Base-by-base conservation (phyloP, 2,888 invertebrate species). In the Lypha dubia region DNA sequence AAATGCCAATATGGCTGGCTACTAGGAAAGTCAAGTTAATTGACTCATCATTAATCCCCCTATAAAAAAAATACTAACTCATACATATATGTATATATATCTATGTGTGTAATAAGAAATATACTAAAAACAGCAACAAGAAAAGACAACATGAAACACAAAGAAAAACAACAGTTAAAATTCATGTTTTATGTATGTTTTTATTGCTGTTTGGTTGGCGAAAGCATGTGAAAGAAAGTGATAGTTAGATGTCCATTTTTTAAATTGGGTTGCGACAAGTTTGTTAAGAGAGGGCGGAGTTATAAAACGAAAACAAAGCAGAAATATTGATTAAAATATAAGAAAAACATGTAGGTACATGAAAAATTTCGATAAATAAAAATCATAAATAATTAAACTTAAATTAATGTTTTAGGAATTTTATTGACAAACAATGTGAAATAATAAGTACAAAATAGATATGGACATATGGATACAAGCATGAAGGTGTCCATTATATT, bases 1-100 rank as follows among this genome's bases (percentile, higher is more conserved):
- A 88, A 90, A 90, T 89, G 88, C 89, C 89, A 90, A 89, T 90
- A 90, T 88, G 89, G 89, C 90, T 88, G 89, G 89, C 90, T 89
- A 89, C 89, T 87, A 89, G 88, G 88, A 79, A 84, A 90, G 90
- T 88, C 89, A 89, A 89, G 90, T 90, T 90, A 90, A 90, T 90
- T 90, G 91, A 90, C 90, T 90, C 90, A 90, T 90, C 89, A 90
- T 89, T 89, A 90, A 90, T 89, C 85, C 84, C 70, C 56, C 15
- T 22, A 77, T 74, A 58, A 76, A 71, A 81, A 73, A n/a, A n/a
- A n/a, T n/a, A n/a, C n/a, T n/a, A n/a, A n/a, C n/a, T n/a, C n/a
- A n/a, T 53, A 60, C 35, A n/a, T 49, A 44, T 28, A 76, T 53
- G 22, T 8, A 73, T 11, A 46, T 58, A 22, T n/a, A 15, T 32